Evolutionary conservation across 1,140 invertebrate species (phyloP), one percentile per base, ranked within the genome.

Genomic region (Coelopa frigida): DNA sequence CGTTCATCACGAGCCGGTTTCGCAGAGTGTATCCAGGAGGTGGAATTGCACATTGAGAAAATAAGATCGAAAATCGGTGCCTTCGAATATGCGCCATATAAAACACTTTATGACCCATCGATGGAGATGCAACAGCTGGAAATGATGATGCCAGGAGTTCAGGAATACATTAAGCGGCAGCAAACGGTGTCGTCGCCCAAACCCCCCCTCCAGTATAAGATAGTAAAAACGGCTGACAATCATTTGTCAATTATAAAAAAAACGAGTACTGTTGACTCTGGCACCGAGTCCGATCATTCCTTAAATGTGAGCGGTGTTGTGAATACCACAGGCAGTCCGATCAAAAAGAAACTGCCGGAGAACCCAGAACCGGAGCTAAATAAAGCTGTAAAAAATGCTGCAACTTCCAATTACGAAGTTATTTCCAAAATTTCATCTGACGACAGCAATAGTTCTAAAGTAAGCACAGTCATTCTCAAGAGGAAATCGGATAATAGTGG

Each of bases 1-100:
- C 46, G 63, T 3, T 61, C 63, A 4, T 73, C 73, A 20, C 81
- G 84, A 2, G 69, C 75, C 5, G n/a, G n/a, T n/a, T 56, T 78
- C 5, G 60, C 55, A 2, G 63, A 63, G 14, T 67, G 63, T 26
- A 56, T 66, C n/a, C 49, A 51, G 68, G 87, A 91, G 72, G 75
- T 89, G 0, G 77, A 86, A 44, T 58, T 80, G 10, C 84, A 92
- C 54, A 82, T 89, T 44, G 70, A 80, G 33, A 82, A 83, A 56
- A 74, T 91, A 22, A 80, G 76, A 48, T 71, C 78, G 29, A 80
- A 79, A 47, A 90, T 86, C 70, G 88, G 87, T 3, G 72, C 72
- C 41, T 94, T 93, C 61, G 74, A 80, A 23, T 89, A 87, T 69
- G 83, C 87, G 3, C 78, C 81, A 0, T 79, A 80, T 46, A 82